Evolutionary conservation across 2,888 invertebrate genomes (phyloP), one percentile per base, ranked within the genome.

Genomic region (Drosophila falleni): DNA sequence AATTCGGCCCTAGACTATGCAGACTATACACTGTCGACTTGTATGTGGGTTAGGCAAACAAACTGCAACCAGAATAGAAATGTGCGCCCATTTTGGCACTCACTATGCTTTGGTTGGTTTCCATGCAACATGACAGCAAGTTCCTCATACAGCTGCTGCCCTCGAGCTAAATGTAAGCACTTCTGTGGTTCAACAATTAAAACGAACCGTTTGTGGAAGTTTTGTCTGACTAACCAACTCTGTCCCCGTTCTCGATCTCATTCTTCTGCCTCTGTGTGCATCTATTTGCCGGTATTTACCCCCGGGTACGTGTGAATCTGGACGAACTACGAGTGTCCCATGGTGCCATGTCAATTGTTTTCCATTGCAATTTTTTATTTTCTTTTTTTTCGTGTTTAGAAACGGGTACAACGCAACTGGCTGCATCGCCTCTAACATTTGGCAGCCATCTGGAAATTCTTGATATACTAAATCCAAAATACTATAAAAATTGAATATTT

Each of bases 101-200:
- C 35, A 23, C 26, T 56, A 15, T 35, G 46, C 44, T 26, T 55
- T 29, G 8, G 44, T 55, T 23, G 42, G 33, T 23, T 55, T 33
- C 16, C 56, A 37, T 46, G 35, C 35, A 56, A 46, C 44, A 19
- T 73, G 49, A 49, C 71, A 53, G 23, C 23, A 23, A 46, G 61
- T 23, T 56, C 37, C 51, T 55, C 71, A 29, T 58, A 56, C 66
- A 58, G 46, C 61, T 61, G 76, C 29, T 49, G 47, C 72, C 76
- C 66, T 58, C 41, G n/a, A 60, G 80, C 62, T 35, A 77, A 80
- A 77, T 84, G 87, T 77, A 72, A 87, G 85, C 85, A 84, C 83
- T 89, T 81, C 71, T 87, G 81, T 72, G 81, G 81, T 64, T 78
- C 82, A 83, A 83, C 83, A 83, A 83, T 83, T 83, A 83, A 89